Evolutionary conservation across 2,113 vertebrate genomes (phyloP), one percentile per base, ranked within the genome.

Genomic region (Panurus biarmicus): DNA sequence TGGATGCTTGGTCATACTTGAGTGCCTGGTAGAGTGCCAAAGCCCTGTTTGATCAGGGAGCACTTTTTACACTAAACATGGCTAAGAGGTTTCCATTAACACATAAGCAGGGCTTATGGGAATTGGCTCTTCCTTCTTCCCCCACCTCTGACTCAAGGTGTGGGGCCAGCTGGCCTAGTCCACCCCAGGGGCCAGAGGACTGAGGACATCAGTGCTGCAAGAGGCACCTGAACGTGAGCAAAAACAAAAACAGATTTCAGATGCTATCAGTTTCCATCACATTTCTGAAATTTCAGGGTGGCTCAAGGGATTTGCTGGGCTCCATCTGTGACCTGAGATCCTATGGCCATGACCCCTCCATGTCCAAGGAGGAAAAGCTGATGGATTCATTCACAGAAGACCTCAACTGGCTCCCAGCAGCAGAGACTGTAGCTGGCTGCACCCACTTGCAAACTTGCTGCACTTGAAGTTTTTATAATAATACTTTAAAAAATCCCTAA

Each of bases 1-100:
- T 77, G 48, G 73, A 57, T 90, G 38, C 85, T 95, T 87, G 74
- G 83, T 89, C 85, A 92, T 81, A 73, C 60, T 82, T 53, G 72
- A 94, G 82, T 1, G 12, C 50, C 35, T 70, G 47, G 40, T 89
- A 42, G 74, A 84, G 24, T 91, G 48, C 6, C 0, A 3, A 70
- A 40, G 44, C 11, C 60, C 44, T 11, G 3, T 31, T 90, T 93
- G 60, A 87, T 91, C 86, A 67, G 73, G n/a, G 89, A 72, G 50
- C 77, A 74, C 50, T 86, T 93, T 58, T 76, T 77, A n/a, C 42
- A 35, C 8, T 36, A 69, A 44, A 65, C 56, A 54, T 7, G 50
- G n/a, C n/a, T 31, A 45, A 87, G 61, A 64, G 23, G 62, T 75
- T n/a, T 80, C 77, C 22, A 36, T 94, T 85, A 44, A 33, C 31